phyloP scores from a whole-genome alignment of 1,140 invertebrate genomes.

The Hyposmocoma kahamanoa region DNA sequence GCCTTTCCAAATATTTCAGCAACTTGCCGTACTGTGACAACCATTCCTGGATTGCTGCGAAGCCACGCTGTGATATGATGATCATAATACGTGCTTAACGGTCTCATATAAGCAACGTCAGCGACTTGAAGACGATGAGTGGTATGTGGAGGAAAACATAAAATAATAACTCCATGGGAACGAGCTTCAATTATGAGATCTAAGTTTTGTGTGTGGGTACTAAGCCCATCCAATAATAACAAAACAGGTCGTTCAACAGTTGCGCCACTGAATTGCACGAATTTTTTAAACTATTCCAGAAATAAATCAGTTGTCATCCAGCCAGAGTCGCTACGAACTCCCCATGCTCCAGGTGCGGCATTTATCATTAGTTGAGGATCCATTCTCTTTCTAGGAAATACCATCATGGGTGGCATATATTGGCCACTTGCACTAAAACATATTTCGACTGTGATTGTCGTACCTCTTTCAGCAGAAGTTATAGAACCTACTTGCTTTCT shows the following conservation, averaged over 20 bases:
- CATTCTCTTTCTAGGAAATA: slow-evolving; percentile 39
- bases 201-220: slow-evolving; percentile 33
- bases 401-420: slow-evolving; percentile 43
- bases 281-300: slow-evolving; percentile 37
- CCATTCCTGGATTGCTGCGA: slow-evolving; percentile 28
- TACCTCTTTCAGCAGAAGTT: slow-evolving; percentile 42
- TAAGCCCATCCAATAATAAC: slow-evolving; percentile 39
- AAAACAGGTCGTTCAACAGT: slow-evolving; percentile 27
- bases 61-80: slow-evolving; percentile 35
- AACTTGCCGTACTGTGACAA: slow-evolving; percentile 26
- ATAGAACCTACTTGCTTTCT: slow-evolving; percentile 42
- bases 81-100: slow-evolving; percentile 41
- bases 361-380: slow-evolving; percentile 23
- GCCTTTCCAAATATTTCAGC: slow-evolving; percentile 35
- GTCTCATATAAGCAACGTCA: slow-evolving; percentile 52
- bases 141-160: slow-evolving; percentile 56
- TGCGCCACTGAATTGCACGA: slow-evolving; percentile 23
- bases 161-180: slow-evolving; percentile 30
- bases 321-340: slow-evolving; percentile 19
- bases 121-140: slow-evolving; percentile 49
- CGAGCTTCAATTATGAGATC: slow-evolving; percentile 27
- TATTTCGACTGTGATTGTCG: slow-evolving; percentile 44
- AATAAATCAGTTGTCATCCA: slow-evolving; percentile 43
- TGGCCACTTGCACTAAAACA: slow-evolving; percentile 45
- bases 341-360: slow-evolving; percentile 28